These are phyloP conservation scores for Diuraphis noxia DNA, from an alignment of 1,140 invertebrate species.

Conservation along the genomic window DNA sequence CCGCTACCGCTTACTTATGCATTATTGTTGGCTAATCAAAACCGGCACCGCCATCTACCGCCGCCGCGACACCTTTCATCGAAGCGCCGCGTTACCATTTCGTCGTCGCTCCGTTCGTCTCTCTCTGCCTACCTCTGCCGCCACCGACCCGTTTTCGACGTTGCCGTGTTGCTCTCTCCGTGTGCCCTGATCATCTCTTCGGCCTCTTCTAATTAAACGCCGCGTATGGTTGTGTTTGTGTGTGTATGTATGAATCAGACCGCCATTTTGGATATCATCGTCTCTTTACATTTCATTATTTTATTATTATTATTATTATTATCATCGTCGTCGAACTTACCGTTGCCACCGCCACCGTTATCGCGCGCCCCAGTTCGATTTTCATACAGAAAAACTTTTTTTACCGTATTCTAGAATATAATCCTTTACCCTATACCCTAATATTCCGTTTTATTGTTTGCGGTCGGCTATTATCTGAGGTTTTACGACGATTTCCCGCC, in stretches of 20 bases:
- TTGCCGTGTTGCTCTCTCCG: conserved; percentile 12
- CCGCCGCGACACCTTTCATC: background rate
- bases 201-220: conserved; percentile 36
- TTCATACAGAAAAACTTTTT: background rate
- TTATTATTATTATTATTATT: background rate
- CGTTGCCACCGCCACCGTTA: background rate
- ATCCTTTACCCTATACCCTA: background rate
- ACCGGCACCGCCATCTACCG: conserved; percentile 43
- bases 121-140: background rate
- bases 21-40: conserved; percentile 34
- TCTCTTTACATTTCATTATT: conserved; percentile 23
- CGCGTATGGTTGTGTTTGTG: background rate
- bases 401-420: background rate
- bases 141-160: conserved; percentile 36
- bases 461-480: background rate
- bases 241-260: background rate
- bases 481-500: background rate
- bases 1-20: background rate
- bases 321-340: background rate
- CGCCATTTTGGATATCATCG: conserved; percentile 50
- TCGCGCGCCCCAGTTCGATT: background rate
- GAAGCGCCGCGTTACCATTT: conserved; percentile 9
- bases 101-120: background rate
- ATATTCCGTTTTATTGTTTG: background rate
- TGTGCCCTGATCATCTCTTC: background rate